Percentiles rank a stretch among this genome's conserved stretches.
Conservation (phyloP, 2,113 vertebrate species). For the Isichthys henryi region DNA sequence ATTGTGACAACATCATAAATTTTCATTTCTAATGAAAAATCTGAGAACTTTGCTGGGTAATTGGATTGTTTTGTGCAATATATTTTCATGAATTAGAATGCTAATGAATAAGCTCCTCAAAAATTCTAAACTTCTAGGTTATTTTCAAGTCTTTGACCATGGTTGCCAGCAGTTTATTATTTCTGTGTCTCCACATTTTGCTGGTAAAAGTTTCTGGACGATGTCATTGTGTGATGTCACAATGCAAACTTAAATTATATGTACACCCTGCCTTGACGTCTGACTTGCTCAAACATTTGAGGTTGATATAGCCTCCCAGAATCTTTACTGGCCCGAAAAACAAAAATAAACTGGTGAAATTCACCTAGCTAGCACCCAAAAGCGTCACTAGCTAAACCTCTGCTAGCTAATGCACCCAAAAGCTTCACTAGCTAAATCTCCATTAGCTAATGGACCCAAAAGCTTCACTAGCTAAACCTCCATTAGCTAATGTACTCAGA, state of each 20-base stretch:
- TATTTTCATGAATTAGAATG: not conserved
- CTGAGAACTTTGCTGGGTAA: not conserved
- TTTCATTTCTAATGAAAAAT: not conserved
- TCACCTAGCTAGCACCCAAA: not conserved
- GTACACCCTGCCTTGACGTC: not conserved
- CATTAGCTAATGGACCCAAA: too few relatives aligned
- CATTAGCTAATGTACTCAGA: too few relatives aligned
- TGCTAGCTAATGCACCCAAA: too few relatives aligned
- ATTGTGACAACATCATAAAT: not conserved
- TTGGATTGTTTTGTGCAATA: not conserved
- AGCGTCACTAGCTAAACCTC: not conserved
- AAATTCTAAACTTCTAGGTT: not conserved
- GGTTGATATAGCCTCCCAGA: not conserved
- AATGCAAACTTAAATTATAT: not conserved
- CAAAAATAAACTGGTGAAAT: not conserved
- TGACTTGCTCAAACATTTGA: not conserved
- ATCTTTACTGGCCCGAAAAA: not conserved
- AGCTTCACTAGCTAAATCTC: too few relatives aligned
- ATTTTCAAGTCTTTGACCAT: not conserved
- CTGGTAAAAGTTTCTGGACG: not conserved
- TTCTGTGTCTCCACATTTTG: not conserved
- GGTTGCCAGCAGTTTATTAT: not conserved
- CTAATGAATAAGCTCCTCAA: not conserved
- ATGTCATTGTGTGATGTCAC: not conserved
- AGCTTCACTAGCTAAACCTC: too few relatives aligned